These are phyloP conservation scores for Zootermopsis nevadensis DNA, from an alignment of 2,888 invertebrate species.

Conservation along the genomic window DNA sequence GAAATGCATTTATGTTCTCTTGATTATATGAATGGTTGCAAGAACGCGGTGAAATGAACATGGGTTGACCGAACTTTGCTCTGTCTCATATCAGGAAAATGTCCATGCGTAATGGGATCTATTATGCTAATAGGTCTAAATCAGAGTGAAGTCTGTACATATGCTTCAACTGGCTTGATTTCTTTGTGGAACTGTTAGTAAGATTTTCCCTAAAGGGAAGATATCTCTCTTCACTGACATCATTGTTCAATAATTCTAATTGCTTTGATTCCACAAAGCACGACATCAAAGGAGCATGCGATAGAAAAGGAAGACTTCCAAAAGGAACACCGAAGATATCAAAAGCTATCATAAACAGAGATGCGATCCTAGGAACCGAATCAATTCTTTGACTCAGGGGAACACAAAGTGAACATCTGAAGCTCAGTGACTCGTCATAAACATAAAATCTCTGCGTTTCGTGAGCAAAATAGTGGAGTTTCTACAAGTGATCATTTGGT, in stretches of 20 bases:
- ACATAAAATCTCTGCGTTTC: neutral
- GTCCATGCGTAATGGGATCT: no score
- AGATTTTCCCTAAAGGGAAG: neutral
- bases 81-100: no score
- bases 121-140: no score
- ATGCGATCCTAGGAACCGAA: constrained; percentile 7
- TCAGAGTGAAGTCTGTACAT: neutral
- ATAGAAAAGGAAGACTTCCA: neutral
- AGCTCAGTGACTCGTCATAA: neutral
- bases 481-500: neutral
- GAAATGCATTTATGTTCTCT: no score
- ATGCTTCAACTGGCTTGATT: neutral
- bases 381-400: constrained; percentile 1
- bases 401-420: neutral
- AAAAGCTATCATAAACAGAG: constrained; percentile 1
- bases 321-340: neutral
- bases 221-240: neutral
- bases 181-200: constrained; percentile 7
- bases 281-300: neutral
- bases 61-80: no score
- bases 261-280: constrained; percentile 13
- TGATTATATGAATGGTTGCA: no score
- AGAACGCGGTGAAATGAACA: no score
- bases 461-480: neutral
- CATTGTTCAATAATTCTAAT: constrained; percentile 15